Base-by-base conservation (phyloP, 2,888 invertebrate genomes). In the Caenorhabditis panamensis region DNA sequence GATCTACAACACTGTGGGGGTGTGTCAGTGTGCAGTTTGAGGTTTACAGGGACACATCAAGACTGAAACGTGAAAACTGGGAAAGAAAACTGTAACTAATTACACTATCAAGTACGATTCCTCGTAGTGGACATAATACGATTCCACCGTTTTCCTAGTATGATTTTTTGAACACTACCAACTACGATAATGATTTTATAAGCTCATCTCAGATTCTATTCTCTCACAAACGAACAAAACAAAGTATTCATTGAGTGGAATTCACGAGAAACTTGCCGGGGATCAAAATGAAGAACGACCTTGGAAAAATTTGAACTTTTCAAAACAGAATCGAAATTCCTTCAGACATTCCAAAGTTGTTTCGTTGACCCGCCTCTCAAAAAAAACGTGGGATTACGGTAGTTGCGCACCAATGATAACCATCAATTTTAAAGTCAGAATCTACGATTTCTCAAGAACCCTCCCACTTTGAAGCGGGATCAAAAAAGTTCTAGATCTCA, bases 31-130 rank as follows among this genome's bases (percentile, higher is more conserved):
- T 44, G 28, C 18, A 49, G 16, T 47, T 18, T 16, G 18, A n/a
- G 18, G 28, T 24, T 11, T 63, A 49, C 53, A 24, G 16, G 18
- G 64, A 64, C 53, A 64, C 22, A 64, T 53, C 36, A 36, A 20
- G 16, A 18, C 28, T 63, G 63, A 49, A 31, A 31, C 26, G 13
- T 49, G 51, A 61, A 5, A 44, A 26, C n/a, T 18, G 3, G 41
- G 13, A 41, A 4, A 6, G 31, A 9, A 31, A 31, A 31, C 4
- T 4, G 31, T 6, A 9, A 9, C 5, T 4, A 31, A 31, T 9
- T 9, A 9, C 4, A 9, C 5, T 4, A 31, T 4, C 5, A 31
- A 31, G 31, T 4, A 9, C 31, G 31, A 9, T 4, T 31, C 31
- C n/a, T n/a, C n/a, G n/a, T n/a, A n/a, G n/a, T n/a, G n/a, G n/a